Evolutionary conservation across 37 sponge, comb jelly and placozoan species (phyloP).

Genomic region (Cliona cf. orientalis): DNA sequence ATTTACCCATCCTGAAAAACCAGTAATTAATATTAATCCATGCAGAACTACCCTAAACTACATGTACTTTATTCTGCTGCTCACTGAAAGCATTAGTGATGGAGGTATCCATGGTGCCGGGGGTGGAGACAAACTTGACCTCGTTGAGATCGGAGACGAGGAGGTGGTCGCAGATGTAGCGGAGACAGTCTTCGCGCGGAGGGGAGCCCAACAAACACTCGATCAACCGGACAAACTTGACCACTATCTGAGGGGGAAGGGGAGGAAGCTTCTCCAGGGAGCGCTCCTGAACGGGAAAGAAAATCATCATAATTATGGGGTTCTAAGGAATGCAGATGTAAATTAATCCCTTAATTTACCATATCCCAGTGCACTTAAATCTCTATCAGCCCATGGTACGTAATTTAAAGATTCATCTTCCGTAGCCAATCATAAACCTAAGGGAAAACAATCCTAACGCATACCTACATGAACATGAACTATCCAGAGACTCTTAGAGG

Average conservation of each 20-base stretch:
- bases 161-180: constrained; percentile 67
- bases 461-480: too few relatives aligned
- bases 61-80: too few relatives aligned
- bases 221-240: constrained; percentile 54
- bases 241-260: constrained; percentile 53
- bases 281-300: constrained; percentile 75
- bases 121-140: constrained; percentile 45
- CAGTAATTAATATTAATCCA: too few relatives aligned
- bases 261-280: constrained; percentile 50
- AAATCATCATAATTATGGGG: too few relatives aligned
- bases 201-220: constrained; percentile 58
- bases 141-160: constrained; percentile 74
- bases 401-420: too few relatives aligned
- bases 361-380: too few relatives aligned
- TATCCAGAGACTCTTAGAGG: too few relatives aligned
- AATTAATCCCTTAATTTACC: background rate
- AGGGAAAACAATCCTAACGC: too few relatives aligned
- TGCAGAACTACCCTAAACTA: background rate
- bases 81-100: constrained; percentile 53
- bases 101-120: constrained; percentile 34
- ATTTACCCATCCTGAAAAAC: too few relatives aligned
- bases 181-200: constrained; percentile 56
- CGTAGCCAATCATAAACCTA: too few relatives aligned
- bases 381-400: too few relatives aligned
- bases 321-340: background rate